Base-by-base conservation (phyloP, 2,113 vertebrate species). In the Ammodytes marinus region DNA sequence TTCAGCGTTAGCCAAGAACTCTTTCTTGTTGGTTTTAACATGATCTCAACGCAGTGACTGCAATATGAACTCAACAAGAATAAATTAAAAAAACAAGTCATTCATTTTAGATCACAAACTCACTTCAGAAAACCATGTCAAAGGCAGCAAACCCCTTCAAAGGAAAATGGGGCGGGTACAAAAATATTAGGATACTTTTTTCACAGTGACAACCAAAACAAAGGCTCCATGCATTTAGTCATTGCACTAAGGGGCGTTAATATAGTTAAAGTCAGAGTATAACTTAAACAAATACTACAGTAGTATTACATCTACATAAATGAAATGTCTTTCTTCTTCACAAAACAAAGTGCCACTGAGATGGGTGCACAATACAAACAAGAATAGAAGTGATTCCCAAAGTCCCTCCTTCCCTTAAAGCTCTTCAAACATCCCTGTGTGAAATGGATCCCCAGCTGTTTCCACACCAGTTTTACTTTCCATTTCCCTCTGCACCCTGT, bases 101-200 rank as follows among this genome's bases (percentile, higher is more conserved):
- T 64, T n/a, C 2, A 76, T 13, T 1, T 68, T 13, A 2, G 4
- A 52, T 78, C 53, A 58, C 5, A 50, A 39, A 69, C 19, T 19
- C 46, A 82, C 58, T 75, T 50, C 11, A 45, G 17, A 37, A 74
- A 19, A 39, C 3, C 40, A 69, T 9, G 4, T 54, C n/a, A 45
- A 63, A 54, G 19, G 40, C 59, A 74, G 59, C 39, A 45, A 45
- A 64, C 5, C 5, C 9, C 35, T 43, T 50, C 45, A 1, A 52
- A 59, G 4, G 9, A 65, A 71, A 55, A 27, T 8, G 1, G 12
- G 7, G 27, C 27, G 27, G n/a, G 2, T 40, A 19, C 37, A 15
- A 42, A 67, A 73, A 60, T 8, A 58, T 46, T 11, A 11, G 10
- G 8, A 54, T 39, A 6, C 47, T 77, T 39, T 42, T 35, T 27